Evolutionary conservation across 2,113 vertebrate genomes (phyloP), one percentile per base, ranked within the genome.

Genomic region (Neogobius melanostomus): DNA sequence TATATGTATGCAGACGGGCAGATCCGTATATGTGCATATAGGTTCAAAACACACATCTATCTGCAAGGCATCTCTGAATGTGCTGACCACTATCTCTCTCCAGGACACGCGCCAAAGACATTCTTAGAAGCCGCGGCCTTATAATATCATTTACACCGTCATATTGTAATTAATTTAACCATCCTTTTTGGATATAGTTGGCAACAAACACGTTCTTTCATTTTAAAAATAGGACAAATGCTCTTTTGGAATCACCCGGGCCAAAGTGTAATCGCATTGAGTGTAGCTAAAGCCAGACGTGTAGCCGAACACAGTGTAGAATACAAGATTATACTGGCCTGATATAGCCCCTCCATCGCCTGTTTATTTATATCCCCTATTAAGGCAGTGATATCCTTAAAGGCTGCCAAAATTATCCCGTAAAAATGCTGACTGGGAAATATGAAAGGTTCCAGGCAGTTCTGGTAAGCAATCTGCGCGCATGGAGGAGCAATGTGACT

Each of bases 351-450:
- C 83, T 83, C 88, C 82, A 79, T 79, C 87, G 77, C 83, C 83
- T 75, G 89, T 88, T 91, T 91, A 90, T 92, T 91, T 91, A 88
- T 91, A 90, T 91, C 87, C 89, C 85, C 85, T 90, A 86, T 91
- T 87, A 90, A 87, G 90, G 85, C 89, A 89, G 89, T 82, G 86
- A 91, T 90, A 89, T 92, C 87, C 88, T 92, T 88, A 91, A 90
- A 89, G 87, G 88, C 88, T 92, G 91, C 89, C 90, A 89, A 90
- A 90, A 91, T 89, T 86, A 91, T 87, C 87, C 89, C 59, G 87
- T 80, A 90, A 90, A 91, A 89, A 87, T 82, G 91, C 91, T 91
- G 91, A 91, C 89, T 81, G 88, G 73, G 85, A 91, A 91, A 91
- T 86, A 89, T 89, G 87, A 90, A 92, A 86, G 89, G 87, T 91